Evolutionary conservation across 2,113 vertebrate genomes (phyloP).

Genomic region (Chauna torquata): DNA sequence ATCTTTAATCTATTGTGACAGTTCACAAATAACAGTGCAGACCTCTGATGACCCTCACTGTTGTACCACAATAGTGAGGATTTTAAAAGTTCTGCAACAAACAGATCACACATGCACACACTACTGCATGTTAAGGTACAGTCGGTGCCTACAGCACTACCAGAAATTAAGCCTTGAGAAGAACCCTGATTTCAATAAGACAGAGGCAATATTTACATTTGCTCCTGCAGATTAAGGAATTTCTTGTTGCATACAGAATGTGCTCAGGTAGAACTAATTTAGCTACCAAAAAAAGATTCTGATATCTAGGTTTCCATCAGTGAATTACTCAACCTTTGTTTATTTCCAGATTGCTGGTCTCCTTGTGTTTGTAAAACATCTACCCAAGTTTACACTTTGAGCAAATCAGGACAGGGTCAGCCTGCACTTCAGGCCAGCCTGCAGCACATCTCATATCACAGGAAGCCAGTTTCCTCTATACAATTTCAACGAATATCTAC

Average conservation of each 20-base stretch:
- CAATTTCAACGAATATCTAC: neutral
- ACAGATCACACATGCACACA: neutral
- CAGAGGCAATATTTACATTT: neutral
- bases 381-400: neutral
- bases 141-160: neutral
- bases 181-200: neutral
- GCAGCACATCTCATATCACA: neutral
- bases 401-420: neutral
- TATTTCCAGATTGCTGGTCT: neutral
- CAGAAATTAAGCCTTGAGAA: neutral
- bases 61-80: neutral
- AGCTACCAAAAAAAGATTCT: neutral
- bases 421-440: neutral
- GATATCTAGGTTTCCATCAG: neutral
- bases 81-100: neutral
- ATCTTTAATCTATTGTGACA: neutral
- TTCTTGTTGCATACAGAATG: neutral
- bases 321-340: neutral
- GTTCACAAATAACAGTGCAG: neutral
- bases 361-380: neutral
- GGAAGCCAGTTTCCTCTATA: neutral
- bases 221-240: neutral
- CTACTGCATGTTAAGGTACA: neutral
- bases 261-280: neutral
- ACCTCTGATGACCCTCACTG: neutral